phyloP scores from a whole-genome alignment of 2,113 vertebrate genomes.

The Coracopsis vasa region DNA sequence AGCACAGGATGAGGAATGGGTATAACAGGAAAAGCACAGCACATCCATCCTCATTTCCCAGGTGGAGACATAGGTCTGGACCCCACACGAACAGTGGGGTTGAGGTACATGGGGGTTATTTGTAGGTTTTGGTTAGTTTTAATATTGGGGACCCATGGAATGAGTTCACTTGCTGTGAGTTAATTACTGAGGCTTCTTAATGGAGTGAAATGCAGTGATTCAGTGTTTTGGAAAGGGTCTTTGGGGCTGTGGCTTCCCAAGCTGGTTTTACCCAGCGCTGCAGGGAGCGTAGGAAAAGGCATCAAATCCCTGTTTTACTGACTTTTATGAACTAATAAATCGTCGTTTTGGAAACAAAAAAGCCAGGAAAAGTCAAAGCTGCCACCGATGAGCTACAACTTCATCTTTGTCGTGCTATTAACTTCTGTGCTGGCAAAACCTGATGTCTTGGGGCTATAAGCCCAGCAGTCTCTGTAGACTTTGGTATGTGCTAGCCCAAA shows the following conservation, averaged over 20 bases:
- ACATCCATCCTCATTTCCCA: background rate
- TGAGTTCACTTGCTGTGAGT: background rate
- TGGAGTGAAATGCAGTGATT: background rate
- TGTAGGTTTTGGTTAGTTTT: background rate
- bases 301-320: background rate
- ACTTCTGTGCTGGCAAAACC: background rate
- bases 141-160: too few relatives aligned
- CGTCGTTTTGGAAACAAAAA: background rate
- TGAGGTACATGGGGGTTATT: background rate
- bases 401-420: background rate
- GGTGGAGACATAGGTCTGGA: rapidly evolving
- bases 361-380: background rate
- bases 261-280: background rate
- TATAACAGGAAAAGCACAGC: background rate
- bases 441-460: background rate
- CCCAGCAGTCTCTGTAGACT: background rate
- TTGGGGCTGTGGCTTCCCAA: background rate
- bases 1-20: background rate
- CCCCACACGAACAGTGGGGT: rapidly evolving
- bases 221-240: background rate
- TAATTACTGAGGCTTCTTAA: background rate
- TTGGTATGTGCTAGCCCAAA: background rate
- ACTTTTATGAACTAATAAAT: background rate
- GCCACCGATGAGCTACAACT: background rate
- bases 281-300: background rate